Base-by-base conservation (phyloP, 2,888 invertebrate species). In the Pheosia tremula region DNA sequence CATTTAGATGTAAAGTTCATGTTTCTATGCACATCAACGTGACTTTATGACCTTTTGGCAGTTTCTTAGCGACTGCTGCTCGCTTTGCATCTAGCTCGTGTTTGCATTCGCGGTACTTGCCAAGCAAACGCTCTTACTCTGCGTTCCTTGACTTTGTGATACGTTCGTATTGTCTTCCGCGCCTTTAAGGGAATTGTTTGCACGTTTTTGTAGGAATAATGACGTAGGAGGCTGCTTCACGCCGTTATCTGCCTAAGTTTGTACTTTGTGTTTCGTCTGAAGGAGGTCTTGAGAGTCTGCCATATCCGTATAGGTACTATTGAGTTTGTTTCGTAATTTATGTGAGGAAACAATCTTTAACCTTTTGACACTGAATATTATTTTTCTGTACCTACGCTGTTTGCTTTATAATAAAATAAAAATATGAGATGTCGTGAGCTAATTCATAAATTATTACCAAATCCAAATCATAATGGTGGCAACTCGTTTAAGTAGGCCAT, bases 101-200 rank as follows among this genome's bases (percentile, higher is more conserved):
- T 91, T 90, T 91, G 90, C 89, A 87, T 87, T 88, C 85, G 84
- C 86, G 83, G 85, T 86, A 87, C 88, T 87, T 86, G 87, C 84
- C 84, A 83, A 82, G 86, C 85, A 86, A 89, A 87, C 85, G 87
- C 86, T 90, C 88, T 90, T 86, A 89, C 86, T 90, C 87, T 86
- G 82, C 85, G 79, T 85, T 80, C 82, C 82, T 81, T 81, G 85
- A 86, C 88, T 89, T 86, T 89, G 86, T 85, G 86, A 85, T 83
- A 85, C 81, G 84, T 86, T 45, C 56, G 43, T 56, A 88, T 89
- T 90, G 89, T 90, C 85, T 88, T 84, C 86, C 81, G 74, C 83
- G 82, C 83, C 83, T 88, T 88, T 85, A 85, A 86, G 84, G 81
- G 83, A 82, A 80, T 82, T 83, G 83, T 85, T 79, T 86, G 83